A percentile compares a stretch with the other conserved stretches of the same genome.
phyloP scores from a whole-genome alignment of 2,888 invertebrate genomes.

The Phaedon cochleariae region DNA sequence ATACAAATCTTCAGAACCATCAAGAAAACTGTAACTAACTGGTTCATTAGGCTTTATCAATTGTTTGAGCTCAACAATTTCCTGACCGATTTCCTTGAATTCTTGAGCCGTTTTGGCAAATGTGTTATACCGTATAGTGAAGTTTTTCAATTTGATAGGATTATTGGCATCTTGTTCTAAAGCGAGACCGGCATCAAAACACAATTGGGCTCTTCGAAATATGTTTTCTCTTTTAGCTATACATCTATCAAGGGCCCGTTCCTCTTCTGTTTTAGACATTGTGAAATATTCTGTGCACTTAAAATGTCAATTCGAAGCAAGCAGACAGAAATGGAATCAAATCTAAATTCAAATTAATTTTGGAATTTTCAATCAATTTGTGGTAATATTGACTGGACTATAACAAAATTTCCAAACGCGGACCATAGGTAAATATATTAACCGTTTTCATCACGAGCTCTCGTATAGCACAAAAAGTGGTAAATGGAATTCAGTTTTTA shows the following conservation, averaged over 20 bases:
- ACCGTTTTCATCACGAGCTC: too few relatives aligned
- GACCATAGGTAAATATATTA: too few relatives aligned
- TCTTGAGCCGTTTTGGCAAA: slow-evolving; percentile 5
- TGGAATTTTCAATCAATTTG: too few relatives aligned
- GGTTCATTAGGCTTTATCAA: slow-evolving; percentile 2
- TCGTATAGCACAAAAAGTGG: too few relatives aligned
- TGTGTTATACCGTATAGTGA: slow-evolving; percentile 12
- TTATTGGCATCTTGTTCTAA: background rate
- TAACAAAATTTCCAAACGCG: too few relatives aligned
- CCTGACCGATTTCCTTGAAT: background rate
- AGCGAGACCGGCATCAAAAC: slow-evolving; percentile 10
- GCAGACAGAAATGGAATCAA: too few relatives aligned
- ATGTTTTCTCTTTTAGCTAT: slow-evolving; percentile 7
- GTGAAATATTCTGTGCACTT: background rate
- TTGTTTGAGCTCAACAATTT: slow-evolving; percentile 15
- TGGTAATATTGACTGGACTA: too few relatives aligned
- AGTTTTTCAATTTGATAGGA: slow-evolving; percentile 14
- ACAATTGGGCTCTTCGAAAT: slow-evolving; percentile 7
- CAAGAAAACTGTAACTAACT: slow-evolving; percentile 8
- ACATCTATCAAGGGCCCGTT: background rate
- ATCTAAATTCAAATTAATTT: too few relatives aligned
- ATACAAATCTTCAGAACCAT: slow-evolving; percentile 10
- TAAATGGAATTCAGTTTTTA: too few relatives aligned
- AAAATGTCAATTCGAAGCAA: too few relatives aligned
- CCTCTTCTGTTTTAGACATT: background rate